phyloP scores from a whole-genome alignment of 2,888 invertebrate genomes.

The Tyria jacobaeae region DNA sequence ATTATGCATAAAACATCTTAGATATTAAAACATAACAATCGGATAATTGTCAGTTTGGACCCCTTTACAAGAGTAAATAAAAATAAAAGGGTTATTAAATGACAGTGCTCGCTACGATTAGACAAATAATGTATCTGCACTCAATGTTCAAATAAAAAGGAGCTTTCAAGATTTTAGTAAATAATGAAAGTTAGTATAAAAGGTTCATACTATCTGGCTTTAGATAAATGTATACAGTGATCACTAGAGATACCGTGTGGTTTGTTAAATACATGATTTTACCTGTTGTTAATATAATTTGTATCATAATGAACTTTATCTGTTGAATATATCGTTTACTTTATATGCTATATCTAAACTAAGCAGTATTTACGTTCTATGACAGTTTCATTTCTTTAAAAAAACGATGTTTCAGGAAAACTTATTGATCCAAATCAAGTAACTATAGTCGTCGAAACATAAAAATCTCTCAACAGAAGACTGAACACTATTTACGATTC shows the following conservation, averaged over 20 bases:
- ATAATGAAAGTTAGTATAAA: slow-evolving; percentile 83
- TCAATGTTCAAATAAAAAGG: slow-evolving; percentile 87
- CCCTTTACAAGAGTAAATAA: slow-evolving; percentile 18
- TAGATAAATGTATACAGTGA: slow-evolving; percentile 86
- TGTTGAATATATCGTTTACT: slow-evolving; percentile 64
- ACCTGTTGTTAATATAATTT: slow-evolving; percentile 74
- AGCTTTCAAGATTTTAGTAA: slow-evolving; percentile 85
- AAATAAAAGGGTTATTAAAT: slow-evolving; percentile 29
- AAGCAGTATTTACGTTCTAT: slow-evolving; percentile 45
- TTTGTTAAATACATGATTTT: slow-evolving; percentile 55
- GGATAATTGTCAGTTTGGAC: slow-evolving; percentile 22
- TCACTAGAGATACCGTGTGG: slow-evolving; percentile 69
- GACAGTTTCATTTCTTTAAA: slow-evolving; percentile 36
- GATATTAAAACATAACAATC: not conserved
- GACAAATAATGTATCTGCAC: slow-evolving; percentile 85
- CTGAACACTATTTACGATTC: slow-evolving; percentile 85
- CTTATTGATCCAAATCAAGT: slow-evolving; percentile 49
- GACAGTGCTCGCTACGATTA: slow-evolving; percentile 84
- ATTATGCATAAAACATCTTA: not conserved
- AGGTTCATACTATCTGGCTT: slow-evolving; percentile 82
- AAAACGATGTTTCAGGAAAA: slow-evolving; percentile 45
- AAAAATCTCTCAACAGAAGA: slow-evolving; percentile 79
- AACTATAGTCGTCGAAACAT: slow-evolving; percentile 59
- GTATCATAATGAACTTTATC: slow-evolving; percentile 63
- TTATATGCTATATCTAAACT: slow-evolving; percentile 60